A percentile compares a stretch with the other conserved stretches of the same genome.
Conservation (phyloP, 2,888 invertebrate genomes). For the Synergus gifuensis region DNA sequence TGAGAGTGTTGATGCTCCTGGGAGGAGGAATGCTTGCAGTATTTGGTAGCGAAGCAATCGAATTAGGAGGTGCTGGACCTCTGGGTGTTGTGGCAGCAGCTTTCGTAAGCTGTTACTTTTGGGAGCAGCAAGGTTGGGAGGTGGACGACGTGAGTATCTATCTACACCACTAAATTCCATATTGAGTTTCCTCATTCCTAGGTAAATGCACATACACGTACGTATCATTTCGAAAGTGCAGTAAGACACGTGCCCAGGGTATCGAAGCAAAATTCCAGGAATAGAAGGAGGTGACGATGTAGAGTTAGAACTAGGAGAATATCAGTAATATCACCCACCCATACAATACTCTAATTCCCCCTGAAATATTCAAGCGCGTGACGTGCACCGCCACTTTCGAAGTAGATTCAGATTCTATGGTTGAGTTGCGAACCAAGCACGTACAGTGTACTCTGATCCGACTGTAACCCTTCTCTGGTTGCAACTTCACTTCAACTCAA, state of each 20-base stretch:
- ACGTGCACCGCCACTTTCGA: constrained; percentile 35
- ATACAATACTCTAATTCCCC: constrained; percentile 43
- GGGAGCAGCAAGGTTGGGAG: constrained; percentile 92
- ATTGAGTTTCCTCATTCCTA: neutral
- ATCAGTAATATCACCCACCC: constrained; percentile 29
- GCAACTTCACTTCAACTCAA: constrained; percentile 42
- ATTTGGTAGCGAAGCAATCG: constrained; percentile 91
- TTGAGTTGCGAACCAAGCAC: constrained; percentile 47
- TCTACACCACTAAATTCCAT: constrained; percentile 1
- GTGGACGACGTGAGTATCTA: constrained; percentile 83
- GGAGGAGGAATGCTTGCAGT: constrained; percentile 91
- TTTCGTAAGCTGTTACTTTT: constrained; percentile 89
- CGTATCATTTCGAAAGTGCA: neutral
- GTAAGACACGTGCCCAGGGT: neutral
- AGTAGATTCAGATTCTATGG: constrained; percentile 48
- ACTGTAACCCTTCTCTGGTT: constrained; percentile 51
- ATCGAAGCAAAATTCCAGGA: neutral
- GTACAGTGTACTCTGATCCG: constrained; percentile 48
- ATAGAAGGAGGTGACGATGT: neutral
- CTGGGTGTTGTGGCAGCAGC: constrained; percentile 90
- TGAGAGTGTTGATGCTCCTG: constrained; percentile 89
- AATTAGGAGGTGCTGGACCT: constrained; percentile 87
- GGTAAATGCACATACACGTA: neutral
- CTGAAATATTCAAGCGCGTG: constrained; percentile 56
- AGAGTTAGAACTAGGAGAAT: neutral